Evolutionary conservation across 2,888 invertebrate genomes (phyloP), one percentile per base, ranked within the genome.

Genomic region (Ennomos fuscantarius): DNA sequence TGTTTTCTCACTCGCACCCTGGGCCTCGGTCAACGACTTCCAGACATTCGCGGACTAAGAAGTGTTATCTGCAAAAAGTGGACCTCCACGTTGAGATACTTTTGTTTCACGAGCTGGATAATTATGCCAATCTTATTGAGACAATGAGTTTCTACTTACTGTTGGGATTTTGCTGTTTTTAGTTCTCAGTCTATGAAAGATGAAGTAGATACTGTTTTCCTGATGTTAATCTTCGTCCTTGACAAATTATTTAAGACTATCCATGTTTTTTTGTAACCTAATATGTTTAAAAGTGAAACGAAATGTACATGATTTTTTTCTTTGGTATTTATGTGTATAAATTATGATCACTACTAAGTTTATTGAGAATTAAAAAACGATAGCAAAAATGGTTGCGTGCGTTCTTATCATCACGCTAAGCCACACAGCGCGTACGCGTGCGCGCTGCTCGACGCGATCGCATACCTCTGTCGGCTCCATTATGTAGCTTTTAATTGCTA

Each of bases 11-110:
- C 82, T 82, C 83, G 76, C 86, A 74, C 84, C 83, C 82, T 82
- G 84, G 83, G 74, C 79, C 74, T 77, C 85, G 90, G 90, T 88
- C 90, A 81, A 82, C 86, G 89, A 90, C 90, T 78, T 81, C 81
- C 84, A 78, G 78, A 82, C 79, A 82, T 84, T 82, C 76, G 80
- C 74, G 69, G 66, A 68, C 73, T 72, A 76, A 74, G 55, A 71
- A 70, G 66, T 69, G 53, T 67, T 68, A 70, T 72, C 66, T 65
- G 60, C 55, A 69, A 73, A 70, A 75, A 69, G 51, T 56, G 45
- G 65, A 68, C 63, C 66, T 69, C 55, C 69, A 63, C 69, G 60
- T 57, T 64, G 49, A 51, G 68, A 64, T 66, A 61, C 44, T 41
- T 69, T 70, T 62, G 60, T 73, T 60, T 62, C 44, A 60, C 52